These are phyloP conservation scores for Sitodiplosis mosellana DNA, from an alignment of 1,140 invertebrate species.

Conservation along the genomic window DNA sequence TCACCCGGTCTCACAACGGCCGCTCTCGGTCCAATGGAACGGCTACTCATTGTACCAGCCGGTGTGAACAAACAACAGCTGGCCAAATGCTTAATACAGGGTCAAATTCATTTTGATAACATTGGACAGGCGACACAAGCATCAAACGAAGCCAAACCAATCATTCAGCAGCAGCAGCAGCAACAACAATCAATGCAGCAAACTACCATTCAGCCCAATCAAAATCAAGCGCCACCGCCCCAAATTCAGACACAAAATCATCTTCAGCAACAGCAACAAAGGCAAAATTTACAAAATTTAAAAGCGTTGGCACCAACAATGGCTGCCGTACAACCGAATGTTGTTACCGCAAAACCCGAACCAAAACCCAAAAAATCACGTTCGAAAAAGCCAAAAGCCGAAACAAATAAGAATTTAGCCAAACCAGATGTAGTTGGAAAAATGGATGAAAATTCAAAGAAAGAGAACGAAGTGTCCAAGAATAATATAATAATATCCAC, in stretches of 20 bases:
- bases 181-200: constrained; percentile 1
- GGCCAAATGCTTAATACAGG: constrained; percentile 21
- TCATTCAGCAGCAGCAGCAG: constrained; percentile 3
- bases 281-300: constrained; percentile 4
- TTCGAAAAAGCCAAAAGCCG: not conserved
- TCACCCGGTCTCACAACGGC: constrained; percentile 21
- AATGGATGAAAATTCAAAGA: constrained; percentile 1
- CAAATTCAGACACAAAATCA: constrained; percentile 3
- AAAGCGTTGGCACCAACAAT: not conserved
- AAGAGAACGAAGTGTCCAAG: not conserved
- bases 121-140: constrained; percentile 8
- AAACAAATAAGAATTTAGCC: not conserved
- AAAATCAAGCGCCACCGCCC: constrained; percentile 5
- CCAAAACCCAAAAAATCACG: not conserved
- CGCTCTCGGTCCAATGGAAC: constrained; percentile 20
- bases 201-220: not conserved
- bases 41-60: constrained; percentile 20
- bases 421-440: not conserved
- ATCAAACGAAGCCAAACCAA: not conserved
- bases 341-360: not conserved
- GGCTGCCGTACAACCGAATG: constrained; percentile 4
- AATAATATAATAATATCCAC: not conserved
- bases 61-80: constrained; percentile 24
- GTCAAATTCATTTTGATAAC: constrained; percentile 24
- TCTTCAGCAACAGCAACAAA: constrained; percentile 6